phyloP scores from a whole-genome alignment of 1,140 invertebrate species.

The Micrasema longulum region DNA sequence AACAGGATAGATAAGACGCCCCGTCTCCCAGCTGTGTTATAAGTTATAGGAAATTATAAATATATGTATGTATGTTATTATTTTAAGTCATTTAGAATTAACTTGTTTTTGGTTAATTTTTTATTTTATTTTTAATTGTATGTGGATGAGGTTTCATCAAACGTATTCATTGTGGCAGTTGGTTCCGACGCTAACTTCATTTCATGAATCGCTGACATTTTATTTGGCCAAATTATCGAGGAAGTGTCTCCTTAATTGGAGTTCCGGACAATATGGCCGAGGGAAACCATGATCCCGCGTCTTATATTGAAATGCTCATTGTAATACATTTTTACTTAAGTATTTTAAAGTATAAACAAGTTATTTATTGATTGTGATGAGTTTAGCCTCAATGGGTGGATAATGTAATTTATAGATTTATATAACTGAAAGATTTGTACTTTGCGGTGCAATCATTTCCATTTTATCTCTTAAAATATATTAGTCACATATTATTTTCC shows the following conservation, averaged over 20 bases:
- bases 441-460: constrained; percentile 13
- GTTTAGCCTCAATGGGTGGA: constrained; percentile 46
- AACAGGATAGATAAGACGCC: constrained; percentile 21
- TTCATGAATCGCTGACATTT: constrained; percentile 36
- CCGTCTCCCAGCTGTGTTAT: constrained; percentile 43
- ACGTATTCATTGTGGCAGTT: constrained; percentile 42
- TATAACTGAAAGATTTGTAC: background rate
- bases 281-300: constrained; percentile 10
- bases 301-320: constrained; percentile 49
- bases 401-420: constrained; percentile 30
- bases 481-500: background rate
- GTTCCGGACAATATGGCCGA: background rate
- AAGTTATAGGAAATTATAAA: constrained; percentile 44
- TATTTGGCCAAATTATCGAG: background rate
- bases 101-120: constrained; percentile 36
- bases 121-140: background rate
- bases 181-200: constrained; percentile 38
- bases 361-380: constrained; percentile 41
- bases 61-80: constrained; percentile 43
- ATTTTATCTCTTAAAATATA: background rate
- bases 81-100: constrained; percentile 40
- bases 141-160: constrained; percentile 4
- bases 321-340: constrained; percentile 45
- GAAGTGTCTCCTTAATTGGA: background rate
- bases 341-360: constrained; percentile 39